phyloP scores from a whole-genome alignment of 2,888 invertebrate genomes.

The Cecidostiba fungosa region DNA sequence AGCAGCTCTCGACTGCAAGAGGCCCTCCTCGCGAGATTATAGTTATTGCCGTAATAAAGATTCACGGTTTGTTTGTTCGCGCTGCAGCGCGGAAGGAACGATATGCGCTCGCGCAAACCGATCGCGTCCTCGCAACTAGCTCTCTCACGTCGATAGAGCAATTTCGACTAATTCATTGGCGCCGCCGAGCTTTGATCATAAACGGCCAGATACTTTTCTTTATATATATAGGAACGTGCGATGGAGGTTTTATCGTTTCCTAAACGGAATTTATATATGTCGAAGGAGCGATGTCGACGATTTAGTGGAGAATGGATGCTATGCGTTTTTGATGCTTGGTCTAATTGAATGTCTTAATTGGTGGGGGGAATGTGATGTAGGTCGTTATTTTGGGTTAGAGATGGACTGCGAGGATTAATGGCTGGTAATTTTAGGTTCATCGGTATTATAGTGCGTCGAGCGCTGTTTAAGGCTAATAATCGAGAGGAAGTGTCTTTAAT shows the following conservation, averaged over 20 bases:
- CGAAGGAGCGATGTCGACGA: neutral
- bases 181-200: slow-evolving; percentile 4
- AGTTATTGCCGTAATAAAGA: slow-evolving; percentile 75
- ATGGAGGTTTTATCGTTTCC: slow-evolving; percentile 5
- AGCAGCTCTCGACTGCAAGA: neutral
- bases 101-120: neutral
- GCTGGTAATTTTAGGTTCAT: slow-evolving; percentile 31
- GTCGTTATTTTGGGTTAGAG: slow-evolving; percentile 10
- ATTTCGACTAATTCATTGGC: slow-evolving; percentile 12
- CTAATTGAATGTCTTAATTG: slow-evolving; percentile 48
- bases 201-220: neutral
- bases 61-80: slow-evolving; percentile 70
- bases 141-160: slow-evolving; percentile 31
- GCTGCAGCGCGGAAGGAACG: neutral
- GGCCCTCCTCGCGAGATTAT: slow-evolving; percentile 67
- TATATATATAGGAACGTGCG: neutral
- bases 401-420: neutral
- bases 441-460: neutral
- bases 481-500: slow-evolving; percentile 6
- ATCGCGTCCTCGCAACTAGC: neutral
- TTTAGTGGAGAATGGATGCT: neutral
- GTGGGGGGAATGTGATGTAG: neutral
- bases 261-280: slow-evolving; percentile 1
- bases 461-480: neutral
- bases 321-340: neutral